Evolutionary conservation across 2,888 invertebrate species (phyloP).

Genomic region (Athrips mouffetella): DNA sequence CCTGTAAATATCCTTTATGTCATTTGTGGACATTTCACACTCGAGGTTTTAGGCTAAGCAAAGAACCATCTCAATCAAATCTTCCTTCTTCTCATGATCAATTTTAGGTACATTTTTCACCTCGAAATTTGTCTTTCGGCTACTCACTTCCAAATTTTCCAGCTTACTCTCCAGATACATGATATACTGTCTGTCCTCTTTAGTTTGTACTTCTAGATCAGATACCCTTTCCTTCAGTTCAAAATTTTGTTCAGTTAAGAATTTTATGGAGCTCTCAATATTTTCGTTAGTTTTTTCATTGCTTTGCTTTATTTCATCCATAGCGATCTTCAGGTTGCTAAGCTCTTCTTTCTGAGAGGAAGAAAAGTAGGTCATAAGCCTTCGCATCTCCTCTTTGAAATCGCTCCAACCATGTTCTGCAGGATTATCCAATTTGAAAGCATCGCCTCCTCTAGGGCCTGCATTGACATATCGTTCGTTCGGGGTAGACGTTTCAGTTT

Average conservation of each 20-base stretch:
- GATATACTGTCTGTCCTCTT: background rate
- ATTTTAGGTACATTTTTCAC: background rate
- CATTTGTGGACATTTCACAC: background rate
- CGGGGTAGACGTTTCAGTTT: no score
- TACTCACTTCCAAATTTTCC: background rate
- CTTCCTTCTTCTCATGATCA: background rate
- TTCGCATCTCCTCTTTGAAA: slow-evolving; percentile 17
- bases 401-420: no score
- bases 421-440: no score
- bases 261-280: slow-evolving; percentile 22
- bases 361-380: slow-evolving; percentile 10
- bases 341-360: background rate
- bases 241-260: slow-evolving; percentile 18
- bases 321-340: background rate
- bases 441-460: no score
- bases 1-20: background rate
- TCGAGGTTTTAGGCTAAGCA: background rate
- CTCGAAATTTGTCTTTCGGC: background rate
- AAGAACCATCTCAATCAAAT: background rate
- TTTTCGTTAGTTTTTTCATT: slow-evolving; percentile 18
- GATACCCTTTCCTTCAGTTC: slow-evolving; percentile 20
- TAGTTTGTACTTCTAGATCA: slow-evolving; percentile 5
- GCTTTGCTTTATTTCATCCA: slow-evolving; percentile 17
- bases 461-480: no score
- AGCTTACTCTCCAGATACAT: background rate